Evolutionary conservation across 2,888 invertebrate species (phyloP).

Genomic region (Tachina fera): DNA sequence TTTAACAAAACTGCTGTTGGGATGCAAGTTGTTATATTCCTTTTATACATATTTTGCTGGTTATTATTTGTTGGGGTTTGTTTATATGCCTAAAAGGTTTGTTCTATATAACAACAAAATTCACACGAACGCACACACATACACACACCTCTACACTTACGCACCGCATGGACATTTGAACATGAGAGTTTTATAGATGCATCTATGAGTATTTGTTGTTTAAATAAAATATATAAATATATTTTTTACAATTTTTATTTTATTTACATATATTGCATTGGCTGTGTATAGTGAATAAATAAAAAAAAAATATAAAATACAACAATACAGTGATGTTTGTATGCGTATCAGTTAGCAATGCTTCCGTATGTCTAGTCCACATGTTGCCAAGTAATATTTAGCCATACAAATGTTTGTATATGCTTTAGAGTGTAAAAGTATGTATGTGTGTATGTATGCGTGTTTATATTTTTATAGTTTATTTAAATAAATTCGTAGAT

Average conservation of each 20-base stretch:
- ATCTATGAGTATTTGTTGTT: constrained; percentile 54
- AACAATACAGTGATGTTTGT: constrained; percentile 61
- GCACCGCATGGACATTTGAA: constrained; percentile 46
- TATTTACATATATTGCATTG: constrained; percentile 52
- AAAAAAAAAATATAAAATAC: constrained; percentile 13
- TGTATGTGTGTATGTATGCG: constrained; percentile 7
- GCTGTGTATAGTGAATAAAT: constrained; percentile 26
- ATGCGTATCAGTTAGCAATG: constrained; percentile 69
- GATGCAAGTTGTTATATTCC: constrained; percentile 10
- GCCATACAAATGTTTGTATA: constrained; percentile 9
- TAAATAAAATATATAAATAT: constrained; percentile 45
- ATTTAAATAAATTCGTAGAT: constrained; percentile 65
- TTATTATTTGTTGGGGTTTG: constrained; percentile 53
- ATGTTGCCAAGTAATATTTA: constrained; percentile 57
- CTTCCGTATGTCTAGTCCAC: constrained; percentile 69
- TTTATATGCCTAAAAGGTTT: constrained; percentile 67
- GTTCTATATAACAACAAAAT: constrained; percentile 57
- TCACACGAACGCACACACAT: constrained; percentile 34
- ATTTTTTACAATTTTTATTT: constrained; percentile 26
- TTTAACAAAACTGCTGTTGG: constrained; percentile 32
- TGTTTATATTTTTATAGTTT: constrained; percentile 46
- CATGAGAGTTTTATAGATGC: constrained; percentile 45
- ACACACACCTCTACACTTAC: constrained; percentile 41
- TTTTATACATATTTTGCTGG: constrained; percentile 3
- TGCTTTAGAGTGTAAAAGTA: constrained; percentile 1